Percentiles rank a stretch among this genome's conserved stretches.
phyloP scores from a whole-genome alignment of 2,797 vertebrate genomes.

The Mionectes olivaceus region DNA sequence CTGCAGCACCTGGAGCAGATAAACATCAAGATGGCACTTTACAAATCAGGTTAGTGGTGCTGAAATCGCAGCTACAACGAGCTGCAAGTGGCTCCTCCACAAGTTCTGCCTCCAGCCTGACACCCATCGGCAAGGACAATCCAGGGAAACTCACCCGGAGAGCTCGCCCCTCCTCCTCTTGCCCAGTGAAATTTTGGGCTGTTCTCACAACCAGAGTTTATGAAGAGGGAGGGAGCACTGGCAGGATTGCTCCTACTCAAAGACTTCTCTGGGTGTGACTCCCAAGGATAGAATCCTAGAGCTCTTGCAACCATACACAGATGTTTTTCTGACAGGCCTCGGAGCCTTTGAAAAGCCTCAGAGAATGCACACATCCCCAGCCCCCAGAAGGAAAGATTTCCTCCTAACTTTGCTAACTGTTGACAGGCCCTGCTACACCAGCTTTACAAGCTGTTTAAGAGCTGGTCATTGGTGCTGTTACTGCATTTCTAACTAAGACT shows the following conservation, averaged over 20 bases:
- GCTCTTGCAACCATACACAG: background rate
- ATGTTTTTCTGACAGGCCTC: background rate
- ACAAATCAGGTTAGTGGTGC: conserved; percentile 38
- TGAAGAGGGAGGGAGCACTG: background rate
- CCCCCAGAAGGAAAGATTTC: background rate
- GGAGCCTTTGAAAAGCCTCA: background rate
- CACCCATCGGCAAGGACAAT: background rate
- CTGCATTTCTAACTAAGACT: background rate
- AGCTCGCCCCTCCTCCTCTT: background rate
- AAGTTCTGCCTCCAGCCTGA: background rate
- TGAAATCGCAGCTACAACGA: background rate
- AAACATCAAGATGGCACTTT: conserved; percentile 72
- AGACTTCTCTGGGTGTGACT: background rate
- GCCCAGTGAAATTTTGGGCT: background rate
- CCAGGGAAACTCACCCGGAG: background rate
- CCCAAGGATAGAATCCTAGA: background rate
- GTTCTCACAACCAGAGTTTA: background rate
- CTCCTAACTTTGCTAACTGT: background rate
- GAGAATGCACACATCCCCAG: background rate
- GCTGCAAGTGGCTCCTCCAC: background rate
- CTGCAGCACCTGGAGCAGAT: conserved; percentile 65
- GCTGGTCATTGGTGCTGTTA: background rate
- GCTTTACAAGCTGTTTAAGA: background rate
- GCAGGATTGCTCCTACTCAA: background rate
- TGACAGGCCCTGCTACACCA: background rate